A percentile compares a stretch with the other conserved stretches of the same genome.
phyloP scores from a whole-genome alignment of 1,140 invertebrate species.

The Diachasmimorpha longicaudata region DNA sequence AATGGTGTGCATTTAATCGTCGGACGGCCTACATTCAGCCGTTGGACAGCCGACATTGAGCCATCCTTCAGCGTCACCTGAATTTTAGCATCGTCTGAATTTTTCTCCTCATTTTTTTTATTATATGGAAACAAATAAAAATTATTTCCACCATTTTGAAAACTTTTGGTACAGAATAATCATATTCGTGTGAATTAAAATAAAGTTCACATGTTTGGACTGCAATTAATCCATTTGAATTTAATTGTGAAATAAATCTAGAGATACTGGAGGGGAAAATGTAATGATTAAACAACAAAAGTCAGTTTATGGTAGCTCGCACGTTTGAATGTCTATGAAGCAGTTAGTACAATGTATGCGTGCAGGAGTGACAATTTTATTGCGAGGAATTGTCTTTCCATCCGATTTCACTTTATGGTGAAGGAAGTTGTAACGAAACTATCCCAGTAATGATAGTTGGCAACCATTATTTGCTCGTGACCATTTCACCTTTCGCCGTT shows the following conservation, averaged over 20 bases:
- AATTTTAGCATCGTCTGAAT: too few relatives aligned
- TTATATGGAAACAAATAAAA: too few relatives aligned
- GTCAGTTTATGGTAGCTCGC: neutral
- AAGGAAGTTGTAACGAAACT: constrained; percentile 31
- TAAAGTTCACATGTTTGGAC: neutral
- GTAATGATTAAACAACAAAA: neutral
- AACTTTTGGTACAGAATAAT: too few relatives aligned
- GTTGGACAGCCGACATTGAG: too few relatives aligned
- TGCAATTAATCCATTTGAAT: neutral
- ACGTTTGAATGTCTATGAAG: neutral
- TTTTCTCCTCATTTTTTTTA: too few relatives aligned
- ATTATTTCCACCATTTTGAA: too few relatives aligned
- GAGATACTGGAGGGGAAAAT: neutral
- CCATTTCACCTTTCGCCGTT: neutral
- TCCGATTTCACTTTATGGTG: constrained; percentile 34
- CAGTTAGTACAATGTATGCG: constrained; percentile 10
- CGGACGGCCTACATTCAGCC: too few relatives aligned
- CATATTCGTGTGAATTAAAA: too few relatives aligned
- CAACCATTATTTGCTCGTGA: neutral
- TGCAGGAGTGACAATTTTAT: constrained; percentile 3
- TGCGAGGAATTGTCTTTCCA: constrained; percentile 25
- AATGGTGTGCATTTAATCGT: too few relatives aligned
- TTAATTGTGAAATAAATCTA: neutral
- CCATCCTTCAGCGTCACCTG: too few relatives aligned
- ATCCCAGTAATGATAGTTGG: constrained; percentile 28